These are phyloP conservation scores for Gerosis bhagava DNA, from an alignment of 2,888 invertebrate species.

Conservation along the genomic window DNA sequence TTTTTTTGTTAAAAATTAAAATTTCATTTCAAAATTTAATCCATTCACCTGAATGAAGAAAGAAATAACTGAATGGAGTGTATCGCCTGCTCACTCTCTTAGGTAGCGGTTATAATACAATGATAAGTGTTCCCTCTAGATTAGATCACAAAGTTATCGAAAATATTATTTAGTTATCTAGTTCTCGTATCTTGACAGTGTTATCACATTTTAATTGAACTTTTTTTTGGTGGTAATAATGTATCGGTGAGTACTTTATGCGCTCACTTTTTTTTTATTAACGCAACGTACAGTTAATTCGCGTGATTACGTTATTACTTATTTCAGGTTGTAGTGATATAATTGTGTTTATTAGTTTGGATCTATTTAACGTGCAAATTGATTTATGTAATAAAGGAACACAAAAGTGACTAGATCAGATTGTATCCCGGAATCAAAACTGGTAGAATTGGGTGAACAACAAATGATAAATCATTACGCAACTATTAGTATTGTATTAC, in stretches of 20 bases:
- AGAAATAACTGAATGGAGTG: no score
- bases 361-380: constrained; percentile 34
- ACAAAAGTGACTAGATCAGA: constrained; percentile 36
- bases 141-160: no score
- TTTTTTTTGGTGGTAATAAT: no score
- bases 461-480: constrained; percentile 69
- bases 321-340: constrained; percentile 27
- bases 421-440: constrained; percentile 65
- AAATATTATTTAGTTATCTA: no score
- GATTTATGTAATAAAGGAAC: constrained; percentile 36
- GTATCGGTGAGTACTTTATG: constrained; percentile 10
- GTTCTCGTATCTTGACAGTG: no score
- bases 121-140: no score
- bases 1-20: no score
- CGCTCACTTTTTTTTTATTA: constrained; percentile 12
- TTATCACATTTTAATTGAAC: no score
- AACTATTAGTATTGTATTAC: constrained; percentile 75
- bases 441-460: constrained; percentile 51
- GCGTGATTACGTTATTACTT: constrained; percentile 38
- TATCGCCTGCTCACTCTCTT: no score
- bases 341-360: constrained; percentile 31
- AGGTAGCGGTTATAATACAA: no score
- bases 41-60: no score
- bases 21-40: no score
- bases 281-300: constrained; percentile 29